Base-by-base conservation (phyloP, 2,888 invertebrate genomes). In the Therioaphis trifolii region DNA sequence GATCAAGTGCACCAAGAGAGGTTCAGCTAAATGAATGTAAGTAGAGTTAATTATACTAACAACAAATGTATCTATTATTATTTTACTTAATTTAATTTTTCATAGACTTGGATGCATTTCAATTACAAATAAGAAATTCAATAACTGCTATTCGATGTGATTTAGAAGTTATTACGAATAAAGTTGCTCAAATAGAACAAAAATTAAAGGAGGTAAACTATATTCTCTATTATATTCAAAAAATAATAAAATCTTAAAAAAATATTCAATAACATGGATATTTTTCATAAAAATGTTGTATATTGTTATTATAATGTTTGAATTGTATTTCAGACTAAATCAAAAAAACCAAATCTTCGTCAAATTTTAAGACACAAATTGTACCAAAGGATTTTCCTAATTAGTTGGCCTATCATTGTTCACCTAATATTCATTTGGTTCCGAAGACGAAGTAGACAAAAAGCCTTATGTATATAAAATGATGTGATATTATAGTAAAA, bases 401-500 rank as follows among this genome's bases (percentile, higher is more conserved):
- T 85, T 11, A 63, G 80, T 21, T 85, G 85, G 85, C 85, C 85
- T 4, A 66, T 85, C 14, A 14, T 84, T 24, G 43, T 85, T 27
- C 85, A 85, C 58, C 24, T 85, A 66, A 43, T 85, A 55, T 80
- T 85, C 35, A 35, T 75, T 58, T 85, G 84, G 84, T 80, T 85
- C n/a, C 84, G 55, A 80, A 74, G 40, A 18, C 66, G 52, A 52
- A 85, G 69, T 35, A 72, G 18, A 61, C 72, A 9, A 46, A 71
- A 72, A 80, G 14, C 27, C 12, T 43, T 21, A 58, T 40, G 14
- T 21, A 7, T 27, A 4, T 27, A 43, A 15, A 15, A 35, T 63
- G 29, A 5, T 66, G 66, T 66, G 52, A 66, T 61, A 63, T 78
- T 68, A 21, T 21, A 55, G 49, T 68, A 27, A 68, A 78, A 68